phyloP scores from a whole-genome alignment of 2,888 invertebrate species.

The Drosophila peninsularis region DNA sequence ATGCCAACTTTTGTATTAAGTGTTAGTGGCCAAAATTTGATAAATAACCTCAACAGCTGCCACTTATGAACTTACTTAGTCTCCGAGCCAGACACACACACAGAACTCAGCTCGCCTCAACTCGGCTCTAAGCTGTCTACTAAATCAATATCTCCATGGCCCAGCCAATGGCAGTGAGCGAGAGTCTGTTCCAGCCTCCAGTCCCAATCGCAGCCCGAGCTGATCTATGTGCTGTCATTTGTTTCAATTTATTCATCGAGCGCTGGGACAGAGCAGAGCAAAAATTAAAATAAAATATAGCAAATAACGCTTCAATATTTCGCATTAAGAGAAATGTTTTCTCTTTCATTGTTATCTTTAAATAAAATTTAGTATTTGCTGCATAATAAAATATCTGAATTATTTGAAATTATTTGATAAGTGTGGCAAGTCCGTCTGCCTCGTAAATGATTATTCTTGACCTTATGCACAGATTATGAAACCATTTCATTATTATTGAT shows the following conservation, averaged over 20 bases:
- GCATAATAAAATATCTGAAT: too few species aligned
- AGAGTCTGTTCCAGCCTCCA: neutral
- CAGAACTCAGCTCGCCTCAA: conserved; percentile 6
- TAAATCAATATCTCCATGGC: conserved; percentile 49
- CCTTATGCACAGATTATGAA: too few species aligned
- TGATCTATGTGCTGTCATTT: conserved; percentile 63
- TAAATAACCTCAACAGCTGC: conserved; percentile 63
- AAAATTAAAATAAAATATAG: conserved; percentile 64
- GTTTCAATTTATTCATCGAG: conserved; percentile 70
- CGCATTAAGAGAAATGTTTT: conserved; percentile 52
- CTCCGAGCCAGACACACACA: neutral
- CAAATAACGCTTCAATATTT: conserved; percentile 34
- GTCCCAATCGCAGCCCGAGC: neutral
- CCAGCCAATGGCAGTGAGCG: neutral
- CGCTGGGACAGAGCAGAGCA: conserved; percentile 38
- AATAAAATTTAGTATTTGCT: neutral
- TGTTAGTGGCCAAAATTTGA: conserved; percentile 58
- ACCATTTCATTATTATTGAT: too few species aligned
- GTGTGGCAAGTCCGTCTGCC: too few species aligned
- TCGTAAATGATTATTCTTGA: too few species aligned
- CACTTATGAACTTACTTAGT: conserved; percentile 41
- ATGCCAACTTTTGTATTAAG: conserved; percentile 44
- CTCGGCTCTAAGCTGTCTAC: conserved; percentile 17
- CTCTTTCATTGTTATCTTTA: too few species aligned
- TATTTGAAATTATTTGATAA: too few species aligned